Evolutionary conservation across 2,797 vertebrate genomes (phyloP).

Genomic region (Hipposideros larvatus): DNA sequence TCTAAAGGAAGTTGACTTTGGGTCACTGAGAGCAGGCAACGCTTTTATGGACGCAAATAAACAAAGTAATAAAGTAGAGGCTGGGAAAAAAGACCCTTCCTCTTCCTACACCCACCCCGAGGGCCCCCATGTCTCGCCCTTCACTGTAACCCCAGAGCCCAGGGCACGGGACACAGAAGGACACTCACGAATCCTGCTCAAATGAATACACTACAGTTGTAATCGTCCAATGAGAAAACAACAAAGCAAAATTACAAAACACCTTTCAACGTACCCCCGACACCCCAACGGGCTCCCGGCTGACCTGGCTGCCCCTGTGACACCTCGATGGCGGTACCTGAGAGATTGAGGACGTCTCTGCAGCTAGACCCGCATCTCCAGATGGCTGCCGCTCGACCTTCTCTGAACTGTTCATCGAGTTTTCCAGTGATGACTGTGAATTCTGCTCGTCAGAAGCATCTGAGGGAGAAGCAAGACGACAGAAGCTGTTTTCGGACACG

Average conservation of each 20-base stretch:
- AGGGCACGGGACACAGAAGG: neutral
- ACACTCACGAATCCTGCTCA: accelerated
- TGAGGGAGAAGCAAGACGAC: constrained; percentile 72
- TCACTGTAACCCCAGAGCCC: accelerated
- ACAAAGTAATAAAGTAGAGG: neutral
- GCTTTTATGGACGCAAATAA: neutral
- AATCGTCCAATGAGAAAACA: neutral
- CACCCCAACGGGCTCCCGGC: neutral
- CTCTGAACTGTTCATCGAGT: constrained; percentile 92
- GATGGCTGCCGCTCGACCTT: constrained; percentile 93
- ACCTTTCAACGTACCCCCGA: neutral
- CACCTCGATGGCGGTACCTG: constrained; percentile 90
- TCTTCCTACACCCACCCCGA: neutral
- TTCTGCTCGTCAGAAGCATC: constrained; percentile 92
- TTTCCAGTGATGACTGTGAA: constrained; percentile 92
- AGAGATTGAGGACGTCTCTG: constrained; percentile 94
- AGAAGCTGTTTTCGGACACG: constrained; percentile 55
- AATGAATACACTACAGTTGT: neutral
- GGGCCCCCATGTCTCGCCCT: neutral
- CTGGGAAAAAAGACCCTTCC: neutral
- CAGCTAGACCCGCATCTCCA: constrained; percentile 91
- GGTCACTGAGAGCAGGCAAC: neutral
- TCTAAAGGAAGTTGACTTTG: neutral
- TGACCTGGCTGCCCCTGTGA: neutral
- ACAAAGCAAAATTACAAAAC: neutral